Base-by-base conservation (phyloP, 1,140 invertebrate genomes). In the Oscheius sp. region DNA sequence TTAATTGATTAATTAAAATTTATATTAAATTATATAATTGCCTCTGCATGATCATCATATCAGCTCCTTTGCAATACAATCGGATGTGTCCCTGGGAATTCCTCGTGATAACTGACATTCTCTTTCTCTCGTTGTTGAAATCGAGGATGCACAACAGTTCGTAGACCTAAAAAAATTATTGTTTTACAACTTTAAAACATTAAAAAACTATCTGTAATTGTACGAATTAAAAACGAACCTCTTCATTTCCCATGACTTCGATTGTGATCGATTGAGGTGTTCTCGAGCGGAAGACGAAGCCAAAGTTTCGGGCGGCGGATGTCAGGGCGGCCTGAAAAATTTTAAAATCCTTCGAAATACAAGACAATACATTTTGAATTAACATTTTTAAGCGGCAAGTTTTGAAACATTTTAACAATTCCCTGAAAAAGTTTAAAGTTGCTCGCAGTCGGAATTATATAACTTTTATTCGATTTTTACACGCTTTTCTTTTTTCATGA, bases 111-210 rank as follows among this genome's bases (percentile, higher is more conserved):
- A 89, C 95, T 63, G 95, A 98, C 96, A 99, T 99, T 86, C 96
- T 88, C 88, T 99, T 99, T 72, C 96, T 88, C 77, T 96, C 91
- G 87, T 99, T 99, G 88, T 99, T 97, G 85, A 99, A 99, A 88
- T 99, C 96, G 71, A 99, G 88, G 85, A 99, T 98, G 86, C 93
- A 94, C 52, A 99, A 88, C 55, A 99, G 88, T 84, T 99, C 94
- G 86, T 97, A 94, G 7, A 92, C 90, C 88, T 96, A 92, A 81
- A 88, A 89, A 81, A 2, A 80, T 34, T 10, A 59, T 46, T 90
- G 88, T 72, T 91, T 92, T 89, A 91, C 91, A 61, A 92, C 87
- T 82, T 88, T 2, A 69, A 77, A 45, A 18, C 23, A 18, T 18
- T 45, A 23, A 0, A 45, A 23, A 45, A 45, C 42, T 18, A 45